Percentiles rank a stretch among this genome's conserved stretches.
phyloP scores from a whole-genome alignment of 2,888 invertebrate species.

The Ypsolopha sequella region DNA sequence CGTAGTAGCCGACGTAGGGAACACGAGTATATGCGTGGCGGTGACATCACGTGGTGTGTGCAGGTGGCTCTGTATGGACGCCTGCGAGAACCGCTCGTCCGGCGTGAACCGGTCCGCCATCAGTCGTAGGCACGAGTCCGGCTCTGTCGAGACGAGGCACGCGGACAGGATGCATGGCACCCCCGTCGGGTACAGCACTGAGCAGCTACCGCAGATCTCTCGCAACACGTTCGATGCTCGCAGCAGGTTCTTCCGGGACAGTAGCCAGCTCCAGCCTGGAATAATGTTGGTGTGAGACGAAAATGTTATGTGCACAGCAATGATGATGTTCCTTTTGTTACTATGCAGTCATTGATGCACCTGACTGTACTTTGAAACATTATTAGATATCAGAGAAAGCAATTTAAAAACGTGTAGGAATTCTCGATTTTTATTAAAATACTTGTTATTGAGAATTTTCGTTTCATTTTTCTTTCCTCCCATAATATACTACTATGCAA shows the following conservation, averaged over 20 bases:
- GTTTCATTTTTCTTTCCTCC: too few species aligned
- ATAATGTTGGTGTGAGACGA: too few species aligned
- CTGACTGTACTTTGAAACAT: too few species aligned
- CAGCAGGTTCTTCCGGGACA: conserved; percentile 91
- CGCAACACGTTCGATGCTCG: conserved; percentile 90
- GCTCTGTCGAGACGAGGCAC: conserved; percentile 96
- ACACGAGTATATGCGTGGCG: conserved; percentile 97
- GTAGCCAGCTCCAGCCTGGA: conserved; percentile 90
- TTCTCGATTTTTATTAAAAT: too few species aligned
- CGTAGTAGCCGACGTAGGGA: conserved; percentile 96
- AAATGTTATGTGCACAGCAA: too few species aligned
- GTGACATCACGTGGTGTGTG: conserved; percentile 97
- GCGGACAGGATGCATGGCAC: conserved; percentile 96
- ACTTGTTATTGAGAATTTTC: too few species aligned
- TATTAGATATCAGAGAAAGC: too few species aligned
- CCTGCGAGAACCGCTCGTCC: conserved; percentile 92
- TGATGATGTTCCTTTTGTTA: conserved; percentile 19
- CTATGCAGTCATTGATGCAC: too few species aligned
- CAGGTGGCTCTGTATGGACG: conserved; percentile 89
- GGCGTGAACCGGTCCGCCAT: conserved; percentile 97
- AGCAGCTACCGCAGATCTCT: conserved; percentile 92
- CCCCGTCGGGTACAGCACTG: conserved; percentile 82
- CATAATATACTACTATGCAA: too few species aligned
- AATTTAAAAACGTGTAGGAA: too few species aligned
- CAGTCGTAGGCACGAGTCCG: conserved; percentile 87